Conservation (phyloP, 2,113 vertebrate species). For the Pelecanoides urinatrix region DNA sequence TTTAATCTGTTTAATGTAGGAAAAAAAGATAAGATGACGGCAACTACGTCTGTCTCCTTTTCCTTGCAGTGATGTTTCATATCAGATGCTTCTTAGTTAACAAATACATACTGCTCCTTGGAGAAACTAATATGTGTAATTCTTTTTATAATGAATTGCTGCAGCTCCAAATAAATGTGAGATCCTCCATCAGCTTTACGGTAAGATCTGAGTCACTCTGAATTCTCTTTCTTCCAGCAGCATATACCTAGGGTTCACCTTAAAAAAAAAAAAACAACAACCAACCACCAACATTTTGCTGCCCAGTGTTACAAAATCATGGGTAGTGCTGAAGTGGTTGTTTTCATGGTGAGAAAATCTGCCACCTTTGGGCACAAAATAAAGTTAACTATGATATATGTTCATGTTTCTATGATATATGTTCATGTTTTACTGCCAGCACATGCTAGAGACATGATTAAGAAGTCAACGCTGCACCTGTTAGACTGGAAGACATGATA, state of each 20-base stretch:
- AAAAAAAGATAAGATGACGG: not conserved
- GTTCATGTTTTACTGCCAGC: not conserved
- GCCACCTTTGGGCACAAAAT: not conserved
- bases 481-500: not conserved
- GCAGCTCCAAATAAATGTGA: not conserved
- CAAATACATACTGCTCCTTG: not conserved
- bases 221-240: not conserved
- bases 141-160: not conserved
- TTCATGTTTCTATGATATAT: not conserved
- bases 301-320: not conserved
- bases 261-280: not conserved
- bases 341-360: not conserved
- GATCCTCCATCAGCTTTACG: not conserved
- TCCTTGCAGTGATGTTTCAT: not conserved
- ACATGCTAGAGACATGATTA: not conserved
- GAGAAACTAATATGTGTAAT: not conserved
- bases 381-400: not conserved
- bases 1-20: not conserved
- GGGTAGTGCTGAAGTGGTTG: not conserved
- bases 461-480: fast-evolving
- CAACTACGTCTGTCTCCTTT: not conserved
- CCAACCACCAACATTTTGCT: not conserved
- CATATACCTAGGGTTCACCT: not conserved
- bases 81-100: not conserved
- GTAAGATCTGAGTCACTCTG: not conserved